Base-by-base conservation (phyloP, 1,140 invertebrate genomes). In the Drosophila takahashii region DNA sequence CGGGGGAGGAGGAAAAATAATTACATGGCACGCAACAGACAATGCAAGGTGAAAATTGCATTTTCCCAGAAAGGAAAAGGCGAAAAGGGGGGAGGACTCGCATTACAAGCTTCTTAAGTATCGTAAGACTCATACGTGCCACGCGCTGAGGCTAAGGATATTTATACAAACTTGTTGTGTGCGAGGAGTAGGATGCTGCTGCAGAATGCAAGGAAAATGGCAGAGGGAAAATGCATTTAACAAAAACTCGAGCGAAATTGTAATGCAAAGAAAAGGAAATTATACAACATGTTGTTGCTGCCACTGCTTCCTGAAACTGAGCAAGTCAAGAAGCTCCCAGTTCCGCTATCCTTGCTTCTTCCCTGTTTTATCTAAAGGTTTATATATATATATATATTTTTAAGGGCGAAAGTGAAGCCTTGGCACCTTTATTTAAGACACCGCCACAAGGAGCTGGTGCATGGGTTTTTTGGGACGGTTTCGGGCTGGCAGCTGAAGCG, bases 31-130 rank as follows among this genome's bases (percentile, higher is more conserved):
- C 62, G 59, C 69, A 79, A 47, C 69, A 77, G 59, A 85, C 77
- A 85, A 85, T 77, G 77, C 66, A 48, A 86, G 81, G 83, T 86
- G 78, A 67, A 87, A 86, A 87, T 75, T 87, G 57, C 78, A 86
- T 86, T 77, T 77, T 32, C 48, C 48, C 51, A 16, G 10, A 32
- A 48, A 4, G 44, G 15, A 34, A 27, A 11, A 51, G n/a, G 13
- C 9, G n/a, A 26, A 11, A 26, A 26, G 36, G 29, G 27, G 54
- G 13, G 39, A 48, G 66, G 74, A 71, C 74, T 81, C 67, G 62
- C 69, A 85, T 85, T 73, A 85, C 81, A 80, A 70, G 77, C 67
- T 58, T 51, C 66, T 84, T 85, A 84, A 84, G 72, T 79, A 85
- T 75, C 69, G 70, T 60, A 57, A 69, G 62, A 62, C 60, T 52